Conservation (phyloP, 2,888 invertebrate species). For the Elegia similella region DNA sequence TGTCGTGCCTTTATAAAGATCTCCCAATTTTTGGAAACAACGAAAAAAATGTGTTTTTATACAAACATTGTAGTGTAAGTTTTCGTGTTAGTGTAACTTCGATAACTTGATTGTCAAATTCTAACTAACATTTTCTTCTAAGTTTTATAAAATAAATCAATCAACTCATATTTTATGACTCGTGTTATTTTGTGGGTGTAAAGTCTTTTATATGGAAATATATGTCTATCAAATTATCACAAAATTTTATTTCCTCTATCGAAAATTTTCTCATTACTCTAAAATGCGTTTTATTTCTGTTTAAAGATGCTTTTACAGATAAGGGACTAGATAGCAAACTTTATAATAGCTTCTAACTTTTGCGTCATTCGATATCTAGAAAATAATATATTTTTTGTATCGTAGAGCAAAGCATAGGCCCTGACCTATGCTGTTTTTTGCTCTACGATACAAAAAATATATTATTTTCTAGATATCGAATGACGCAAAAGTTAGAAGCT, state of each 20-base stretch:
- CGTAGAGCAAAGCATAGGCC: too few species aligned
- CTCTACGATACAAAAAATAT: too few species aligned
- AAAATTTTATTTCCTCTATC: constrained; percentile 28
- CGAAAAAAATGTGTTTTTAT: constrained; percentile 43
- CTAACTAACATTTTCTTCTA: constrained; percentile 61
- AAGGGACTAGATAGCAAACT: too few species aligned
- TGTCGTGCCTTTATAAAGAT: constrained; percentile 64
- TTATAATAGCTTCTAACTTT: too few species aligned
- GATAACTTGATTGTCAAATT: constrained; percentile 46
- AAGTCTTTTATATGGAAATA: constrained; percentile 57
- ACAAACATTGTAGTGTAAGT: constrained; percentile 51
- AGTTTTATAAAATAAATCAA: constrained; percentile 62
- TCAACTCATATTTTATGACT: constrained; percentile 48
- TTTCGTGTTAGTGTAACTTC: constrained; percentile 40
- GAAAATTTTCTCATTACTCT: background rate
- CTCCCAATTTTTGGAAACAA: constrained; percentile 67
- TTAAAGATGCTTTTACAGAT: too few species aligned
- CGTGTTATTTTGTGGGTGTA: constrained; percentile 63
- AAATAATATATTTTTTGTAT: too few species aligned
- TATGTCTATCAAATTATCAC: constrained; percentile 52
- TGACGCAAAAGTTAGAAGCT: too few species aligned
- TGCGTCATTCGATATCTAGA: too few species aligned
- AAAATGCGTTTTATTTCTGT: too few species aligned
- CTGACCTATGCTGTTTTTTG: too few species aligned
- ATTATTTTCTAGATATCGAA: too few species aligned